These are phyloP conservation scores for Pomacea maculata DNA, from an alignment of 1,140 invertebrate species.

Conservation along the genomic window DNA sequence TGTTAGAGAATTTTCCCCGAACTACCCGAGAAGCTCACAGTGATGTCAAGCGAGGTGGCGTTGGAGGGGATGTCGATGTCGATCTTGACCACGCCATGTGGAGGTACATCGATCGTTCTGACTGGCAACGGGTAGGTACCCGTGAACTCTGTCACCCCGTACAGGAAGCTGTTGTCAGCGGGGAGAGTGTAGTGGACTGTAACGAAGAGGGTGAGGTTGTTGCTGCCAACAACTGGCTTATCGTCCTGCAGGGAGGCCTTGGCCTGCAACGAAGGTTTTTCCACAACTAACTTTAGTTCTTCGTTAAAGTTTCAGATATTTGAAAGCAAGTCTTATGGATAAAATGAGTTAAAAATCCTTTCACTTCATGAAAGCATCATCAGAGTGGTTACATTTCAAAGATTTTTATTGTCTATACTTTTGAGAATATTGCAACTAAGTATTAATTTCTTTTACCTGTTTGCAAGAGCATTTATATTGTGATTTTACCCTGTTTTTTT, in stretches of 20 bases:
- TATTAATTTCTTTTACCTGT: too few species aligned
- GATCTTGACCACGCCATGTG: constrained; percentile 12
- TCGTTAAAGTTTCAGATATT: too few species aligned
- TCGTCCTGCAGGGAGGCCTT: constrained; percentile 15
- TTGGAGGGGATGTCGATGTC: constrained; percentile 18
- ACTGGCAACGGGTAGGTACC: constrained; percentile 14
- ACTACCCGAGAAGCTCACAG: background rate
- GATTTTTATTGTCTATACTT: too few species aligned
- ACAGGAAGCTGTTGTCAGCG: constrained; percentile 16
- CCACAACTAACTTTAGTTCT: too few species aligned
- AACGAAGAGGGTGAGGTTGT: background rate
- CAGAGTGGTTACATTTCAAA: too few species aligned
- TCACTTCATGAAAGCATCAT: too few species aligned
- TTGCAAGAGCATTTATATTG: too few species aligned
- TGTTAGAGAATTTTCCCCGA: too few species aligned
- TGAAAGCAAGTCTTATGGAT: too few species aligned
- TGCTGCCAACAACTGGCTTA: background rate
- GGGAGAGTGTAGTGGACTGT: constrained; percentile 10
- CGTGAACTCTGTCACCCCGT: background rate
- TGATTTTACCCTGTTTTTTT: too few species aligned
- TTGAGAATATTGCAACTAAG: too few species aligned
- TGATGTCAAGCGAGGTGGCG: constrained; percentile 16
- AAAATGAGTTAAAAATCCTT: too few species aligned
- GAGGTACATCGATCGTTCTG: constrained; percentile 1
- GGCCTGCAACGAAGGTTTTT: background rate